Evolutionary conservation across 2,797 vertebrate genomes (phyloP).

Genomic region (Clarias platycephalus): DNA sequence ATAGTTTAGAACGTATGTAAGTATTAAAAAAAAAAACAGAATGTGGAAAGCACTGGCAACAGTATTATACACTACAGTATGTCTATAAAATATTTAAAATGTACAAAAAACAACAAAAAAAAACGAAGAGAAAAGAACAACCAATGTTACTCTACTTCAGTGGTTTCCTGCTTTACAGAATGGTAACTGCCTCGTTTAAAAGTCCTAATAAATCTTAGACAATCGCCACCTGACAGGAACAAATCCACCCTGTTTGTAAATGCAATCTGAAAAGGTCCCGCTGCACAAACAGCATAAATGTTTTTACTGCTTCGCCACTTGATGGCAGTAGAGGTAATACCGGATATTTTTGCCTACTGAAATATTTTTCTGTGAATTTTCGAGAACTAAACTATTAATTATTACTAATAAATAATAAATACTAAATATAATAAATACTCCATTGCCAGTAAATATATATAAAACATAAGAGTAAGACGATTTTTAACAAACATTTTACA

Average conservation of each 20-base stretch:
- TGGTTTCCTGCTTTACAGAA: background rate
- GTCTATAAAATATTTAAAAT: background rate
- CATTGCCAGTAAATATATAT: background rate
- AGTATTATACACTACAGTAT: background rate
- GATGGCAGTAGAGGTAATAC: conserved; percentile 47
- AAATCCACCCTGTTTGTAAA: background rate
- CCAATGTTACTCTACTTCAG: background rate
- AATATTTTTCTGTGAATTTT: background rate
- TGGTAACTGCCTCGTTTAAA: background rate
- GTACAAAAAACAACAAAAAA: background rate
- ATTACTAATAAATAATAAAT: too few species aligned
- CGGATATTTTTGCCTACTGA: background rate
- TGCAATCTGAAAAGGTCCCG: background rate
- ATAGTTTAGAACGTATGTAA: background rate
- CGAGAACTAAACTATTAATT: background rate
- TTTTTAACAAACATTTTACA: background rate
- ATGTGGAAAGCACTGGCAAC: background rate
- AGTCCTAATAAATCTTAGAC: background rate
- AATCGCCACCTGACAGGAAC: background rate
- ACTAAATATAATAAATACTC: too few species aligned
- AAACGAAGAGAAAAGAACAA: background rate
- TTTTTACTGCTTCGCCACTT: conserved; percentile 36
- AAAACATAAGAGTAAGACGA: background rate
- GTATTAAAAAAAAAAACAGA: background rate
- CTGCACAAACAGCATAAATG: background rate